Evolutionary conservation across 1,140 invertebrate genomes (phyloP).

Genomic region (Trichomalopsis sarcophagae): DNA sequence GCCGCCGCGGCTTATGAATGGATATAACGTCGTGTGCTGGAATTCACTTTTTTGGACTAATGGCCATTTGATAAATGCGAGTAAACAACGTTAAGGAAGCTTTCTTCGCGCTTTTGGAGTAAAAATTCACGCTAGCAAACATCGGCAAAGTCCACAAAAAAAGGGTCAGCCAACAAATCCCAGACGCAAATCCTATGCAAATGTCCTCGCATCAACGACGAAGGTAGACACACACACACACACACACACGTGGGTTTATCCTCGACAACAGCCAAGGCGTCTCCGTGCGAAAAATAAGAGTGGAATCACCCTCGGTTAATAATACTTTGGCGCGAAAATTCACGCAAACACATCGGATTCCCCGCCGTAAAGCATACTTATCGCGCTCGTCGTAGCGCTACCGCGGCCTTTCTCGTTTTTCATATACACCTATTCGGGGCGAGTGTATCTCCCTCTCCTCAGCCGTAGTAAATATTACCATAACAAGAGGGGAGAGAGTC

Average conservation of each 20-base stretch:
- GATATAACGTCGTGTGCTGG: no score
- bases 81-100: background rate
- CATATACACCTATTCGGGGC: background rate
- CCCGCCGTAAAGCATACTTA: conserved; percentile 40
- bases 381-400: background rate
- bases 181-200: background rate
- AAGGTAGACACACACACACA: background rate
- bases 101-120: background rate
- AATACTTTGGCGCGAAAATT: conserved; percentile 31
- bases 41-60: background rate
- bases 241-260: background rate
- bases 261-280: no score
- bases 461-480: conserved; percentile 47
- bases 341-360: background rate
- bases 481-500: conserved; percentile 38
- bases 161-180: background rate
- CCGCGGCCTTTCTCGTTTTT: background rate
- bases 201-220: background rate
- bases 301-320: background rate
- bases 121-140: background rate
- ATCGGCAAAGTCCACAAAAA: background rate
- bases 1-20: no score
- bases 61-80: background rate
- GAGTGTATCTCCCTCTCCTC: background rate
- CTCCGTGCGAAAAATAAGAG: background rate